Evolutionary conservation across 2,113 vertebrate genomes (phyloP).

Genomic region (Anthoscopus minutus): DNA sequence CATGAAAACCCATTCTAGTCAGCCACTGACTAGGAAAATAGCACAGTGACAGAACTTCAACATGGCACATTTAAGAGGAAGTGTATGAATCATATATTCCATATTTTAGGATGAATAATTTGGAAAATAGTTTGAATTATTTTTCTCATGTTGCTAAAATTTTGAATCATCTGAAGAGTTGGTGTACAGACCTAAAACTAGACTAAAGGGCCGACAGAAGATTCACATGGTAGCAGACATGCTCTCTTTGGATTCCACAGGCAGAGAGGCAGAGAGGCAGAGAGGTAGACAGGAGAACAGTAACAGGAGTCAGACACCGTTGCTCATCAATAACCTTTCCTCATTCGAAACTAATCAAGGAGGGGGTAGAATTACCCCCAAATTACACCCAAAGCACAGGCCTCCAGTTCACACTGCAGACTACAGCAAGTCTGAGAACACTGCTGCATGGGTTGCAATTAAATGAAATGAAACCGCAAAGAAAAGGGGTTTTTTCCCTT

Average conservation of each 20-base stretch:
- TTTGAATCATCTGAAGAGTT: background rate
- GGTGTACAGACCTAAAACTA: background rate
- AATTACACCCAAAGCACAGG: background rate
- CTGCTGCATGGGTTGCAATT: background rate
- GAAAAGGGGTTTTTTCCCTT: fast-evolving
- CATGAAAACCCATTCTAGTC: background rate
- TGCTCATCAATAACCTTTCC: background rate
- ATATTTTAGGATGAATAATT: background rate
- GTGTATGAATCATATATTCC: background rate
- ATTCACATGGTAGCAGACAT: background rate
- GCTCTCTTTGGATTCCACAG: fast-evolving
- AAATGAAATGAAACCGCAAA: background rate
- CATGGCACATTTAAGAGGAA: background rate
- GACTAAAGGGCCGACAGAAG: background rate
- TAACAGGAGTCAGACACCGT: background rate
- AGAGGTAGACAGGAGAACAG: background rate
- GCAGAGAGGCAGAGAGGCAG: background rate
- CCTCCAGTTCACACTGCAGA: background rate
- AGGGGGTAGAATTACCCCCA: background rate
- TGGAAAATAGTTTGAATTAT: background rate
- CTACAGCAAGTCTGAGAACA: background rate
- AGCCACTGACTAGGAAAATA: background rate
- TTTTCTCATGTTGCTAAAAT: background rate
- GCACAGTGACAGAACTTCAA: background rate
- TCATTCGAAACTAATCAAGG: background rate